Evolutionary conservation across 1,140 invertebrate genomes (phyloP).

Genomic region (Bombus breviceps): DNA sequence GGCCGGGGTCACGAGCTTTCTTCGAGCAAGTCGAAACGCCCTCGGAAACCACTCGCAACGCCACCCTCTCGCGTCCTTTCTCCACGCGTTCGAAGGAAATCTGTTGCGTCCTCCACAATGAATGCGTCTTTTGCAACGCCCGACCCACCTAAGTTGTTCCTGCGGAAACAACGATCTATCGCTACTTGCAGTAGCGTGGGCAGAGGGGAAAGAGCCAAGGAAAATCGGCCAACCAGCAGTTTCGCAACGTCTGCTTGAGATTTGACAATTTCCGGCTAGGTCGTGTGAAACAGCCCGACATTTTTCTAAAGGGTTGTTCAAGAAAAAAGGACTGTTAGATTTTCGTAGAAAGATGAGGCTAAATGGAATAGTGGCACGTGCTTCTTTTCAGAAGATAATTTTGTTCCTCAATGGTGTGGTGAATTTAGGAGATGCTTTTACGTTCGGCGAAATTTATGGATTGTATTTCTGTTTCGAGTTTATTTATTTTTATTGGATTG

Average conservation of each 20-base stretch:
- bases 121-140: constrained; percentile 12
- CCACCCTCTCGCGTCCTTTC: background rate
- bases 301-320: background rate
- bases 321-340: background rate
- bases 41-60: constrained; percentile 33
- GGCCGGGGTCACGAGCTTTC: constrained; percentile 44
- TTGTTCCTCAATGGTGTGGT: no score
- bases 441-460: no score
- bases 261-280: background rate
- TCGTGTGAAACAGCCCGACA: background rate
- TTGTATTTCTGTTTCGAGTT: no score
- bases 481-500: no score
- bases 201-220: background rate
- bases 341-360: background rate
- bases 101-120: constrained; percentile 43
- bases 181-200: background rate
- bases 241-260: constrained; percentile 10
- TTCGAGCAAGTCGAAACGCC: constrained; percentile 33
- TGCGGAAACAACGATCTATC: background rate
- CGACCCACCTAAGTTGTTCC: background rate
- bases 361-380: background rate
- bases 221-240: constrained; percentile 15
- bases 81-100: background rate
- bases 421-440: no score
- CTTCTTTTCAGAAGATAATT: background rate